Base-by-base conservation (phyloP, 2,888 invertebrate species). In the Mythimna loreyi region DNA sequence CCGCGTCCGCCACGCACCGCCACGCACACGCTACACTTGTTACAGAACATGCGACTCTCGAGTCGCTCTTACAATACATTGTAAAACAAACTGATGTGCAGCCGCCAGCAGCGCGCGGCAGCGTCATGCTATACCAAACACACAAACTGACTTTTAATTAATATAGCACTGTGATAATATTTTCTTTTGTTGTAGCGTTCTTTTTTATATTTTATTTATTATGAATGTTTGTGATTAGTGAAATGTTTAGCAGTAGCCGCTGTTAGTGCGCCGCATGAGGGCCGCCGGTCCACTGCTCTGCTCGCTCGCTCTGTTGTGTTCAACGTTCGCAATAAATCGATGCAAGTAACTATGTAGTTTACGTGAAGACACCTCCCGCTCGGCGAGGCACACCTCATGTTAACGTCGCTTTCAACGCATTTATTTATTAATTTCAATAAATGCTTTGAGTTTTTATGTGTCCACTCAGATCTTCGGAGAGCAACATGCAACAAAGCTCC, bases 161-260 rank as follows among this genome's bases (percentile, higher is more conserved):
- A 78, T 72, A 55, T 70, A 83, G 87, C 88, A 86, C 89, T 89
- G 88, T 89, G 89, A 89, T 89, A 88, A 77, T 80, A 75, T 83
- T 85, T 67, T 67, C 77, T 78, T 66, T 81, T 85, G 72, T 73
- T 85, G 67, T 77, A 80, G 61, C 43, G 62, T 85, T 80, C 78
- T 64, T 80, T 76, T 75, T 82, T 72, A 75, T 80, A 81, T 71
- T 77, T 77, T 66, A 76, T 80, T 64, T 76, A 75, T 81, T 77
- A 72, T 70, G 71, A 75, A 75, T 76, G 63, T 73, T 72, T 50
- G 16, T 61, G 23, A 40, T 11, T 52, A 72, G 52, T 67, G 33
- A 36, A 64, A 61, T 74, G 49, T 65, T 36, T 64, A 62, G 60
- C 67, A 45, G 60, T 58, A 65, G 47, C 58, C 49, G 33, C 52